Conservation (phyloP, 2,113 vertebrate genomes). For the Brachirus orientalis region DNA sequence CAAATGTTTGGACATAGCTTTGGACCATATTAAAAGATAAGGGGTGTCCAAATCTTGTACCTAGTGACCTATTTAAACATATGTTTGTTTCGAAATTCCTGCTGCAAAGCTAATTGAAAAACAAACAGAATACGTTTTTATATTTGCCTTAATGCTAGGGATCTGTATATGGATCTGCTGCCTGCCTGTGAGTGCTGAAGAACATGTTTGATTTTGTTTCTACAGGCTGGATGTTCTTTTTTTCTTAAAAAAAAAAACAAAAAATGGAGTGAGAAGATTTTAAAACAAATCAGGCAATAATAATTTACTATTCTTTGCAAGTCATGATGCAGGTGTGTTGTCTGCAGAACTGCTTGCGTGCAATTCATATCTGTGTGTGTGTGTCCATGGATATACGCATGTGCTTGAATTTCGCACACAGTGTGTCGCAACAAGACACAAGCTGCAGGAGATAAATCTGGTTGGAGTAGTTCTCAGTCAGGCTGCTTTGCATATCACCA, state of each 20-base stretch:
- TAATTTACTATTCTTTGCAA: neutral
- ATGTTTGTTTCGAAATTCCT: too few species aligned
- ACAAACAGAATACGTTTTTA: too few species aligned
- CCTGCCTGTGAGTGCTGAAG: neutral
- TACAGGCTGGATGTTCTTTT: neutral
- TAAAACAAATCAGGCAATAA: neutral
- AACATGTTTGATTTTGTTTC: neutral
- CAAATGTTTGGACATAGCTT: too few species aligned
- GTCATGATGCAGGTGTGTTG: slow-evolving; percentile 28
- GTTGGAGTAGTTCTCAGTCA: slow-evolving; percentile 28
- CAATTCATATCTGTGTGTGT: slow-evolving; percentile 38
- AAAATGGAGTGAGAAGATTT: neutral
- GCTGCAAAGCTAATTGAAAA: too few species aligned
- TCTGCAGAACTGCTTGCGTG: slow-evolving; percentile 38
- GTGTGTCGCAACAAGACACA: slow-evolving; percentile 24
- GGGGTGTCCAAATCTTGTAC: too few species aligned
- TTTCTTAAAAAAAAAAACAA: too few species aligned
- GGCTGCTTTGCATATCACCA: slow-evolving; percentile 79
- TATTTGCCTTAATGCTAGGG: too few species aligned
- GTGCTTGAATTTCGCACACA: neutral
- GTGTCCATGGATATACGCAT: slow-evolving; percentile 18
- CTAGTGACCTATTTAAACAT: too few species aligned
- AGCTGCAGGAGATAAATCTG: slow-evolving; percentile 34
- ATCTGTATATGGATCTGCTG: neutral
- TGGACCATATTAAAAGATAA: too few species aligned